Percentiles rank a stretch among this genome's conserved stretches.
These are phyloP conservation scores for Perizoma flavofasciatum DNA, from an alignment of 2,888 invertebrate genomes.

Conservation along the genomic window DNA sequence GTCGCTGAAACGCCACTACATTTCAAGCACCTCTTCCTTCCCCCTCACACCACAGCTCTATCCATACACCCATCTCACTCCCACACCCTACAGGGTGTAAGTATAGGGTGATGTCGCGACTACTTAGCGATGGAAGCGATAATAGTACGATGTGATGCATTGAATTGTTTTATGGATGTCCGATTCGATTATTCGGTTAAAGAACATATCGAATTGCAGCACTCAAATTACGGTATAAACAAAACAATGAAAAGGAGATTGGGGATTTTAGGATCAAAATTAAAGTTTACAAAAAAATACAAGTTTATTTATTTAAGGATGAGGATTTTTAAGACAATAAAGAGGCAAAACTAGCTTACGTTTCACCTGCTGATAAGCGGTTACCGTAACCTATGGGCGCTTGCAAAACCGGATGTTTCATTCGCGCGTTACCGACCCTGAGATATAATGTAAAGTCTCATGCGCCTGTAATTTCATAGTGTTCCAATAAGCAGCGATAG, in stretches of 20 bases:
- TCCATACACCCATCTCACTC: slow-evolving; percentile 45
- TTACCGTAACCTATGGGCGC: no score
- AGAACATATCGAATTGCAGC: slow-evolving; percentile 53
- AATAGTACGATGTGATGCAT: slow-evolving; percentile 68
- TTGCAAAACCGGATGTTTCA: no score
- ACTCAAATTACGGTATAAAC: slow-evolving; percentile 45
- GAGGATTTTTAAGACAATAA: no score
- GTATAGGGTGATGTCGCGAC: slow-evolving; percentile 58
- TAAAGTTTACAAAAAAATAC: slow-evolving; percentile 1
- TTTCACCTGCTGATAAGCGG: no score
- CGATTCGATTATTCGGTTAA: slow-evolving; percentile 66
- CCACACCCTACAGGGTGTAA: slow-evolving; percentile 47
- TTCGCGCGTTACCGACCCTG: no score
- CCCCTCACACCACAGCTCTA: slow-evolving; percentile 39
- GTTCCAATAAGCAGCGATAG: no score
- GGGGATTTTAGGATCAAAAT: slow-evolving; percentile 6
- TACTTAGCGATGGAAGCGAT: slow-evolving; percentile 73
- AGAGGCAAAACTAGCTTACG: no score
- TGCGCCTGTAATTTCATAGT: no score
- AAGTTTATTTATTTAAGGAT: not conserved
- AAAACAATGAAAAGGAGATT: slow-evolving; percentile 18
- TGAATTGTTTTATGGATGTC: slow-evolving; percentile 73
- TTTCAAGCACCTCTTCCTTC: slow-evolving; percentile 54
- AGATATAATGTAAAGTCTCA: no score
- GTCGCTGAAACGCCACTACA: slow-evolving; percentile 75